Evolutionary conservation across 35 echinoderm and acorn worm species (phyloP).

Genomic region (Diadema setosum): DNA sequence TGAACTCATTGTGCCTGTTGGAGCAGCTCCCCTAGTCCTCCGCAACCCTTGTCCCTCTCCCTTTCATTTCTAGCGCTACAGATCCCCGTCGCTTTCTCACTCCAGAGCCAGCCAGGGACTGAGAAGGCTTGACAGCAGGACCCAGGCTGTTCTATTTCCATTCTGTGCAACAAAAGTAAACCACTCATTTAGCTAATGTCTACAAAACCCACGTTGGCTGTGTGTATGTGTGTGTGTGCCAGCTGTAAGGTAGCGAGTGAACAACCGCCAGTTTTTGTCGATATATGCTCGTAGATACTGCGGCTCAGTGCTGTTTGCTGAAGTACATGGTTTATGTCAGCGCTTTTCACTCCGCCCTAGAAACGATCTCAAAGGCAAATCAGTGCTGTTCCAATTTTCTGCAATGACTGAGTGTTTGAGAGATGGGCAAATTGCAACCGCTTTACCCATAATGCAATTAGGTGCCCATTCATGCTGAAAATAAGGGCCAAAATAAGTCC

Average conservation of each 20-base stretch:
- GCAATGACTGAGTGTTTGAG: neutral
- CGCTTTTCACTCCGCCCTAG: constrained; percentile 3
- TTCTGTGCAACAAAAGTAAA: constrained; percentile 7
- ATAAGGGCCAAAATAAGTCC: constrained; percentile 10
- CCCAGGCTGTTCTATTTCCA: neutral
- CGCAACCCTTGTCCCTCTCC: neutral
- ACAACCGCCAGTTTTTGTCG: neutral
- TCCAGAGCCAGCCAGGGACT: neutral
- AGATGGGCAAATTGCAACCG: constrained; percentile 22
- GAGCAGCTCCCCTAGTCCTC: neutral
- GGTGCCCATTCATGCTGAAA: constrained; percentile 20
- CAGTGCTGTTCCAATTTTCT: constrained; percentile 27
- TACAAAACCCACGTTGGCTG: neutral
- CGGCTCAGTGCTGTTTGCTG: neutral
- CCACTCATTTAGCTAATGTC: constrained; percentile 18
- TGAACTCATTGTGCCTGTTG: constrained; percentile 6
- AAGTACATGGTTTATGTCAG: neutral
- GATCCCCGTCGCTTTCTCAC: neutral
- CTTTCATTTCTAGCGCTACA: neutral
- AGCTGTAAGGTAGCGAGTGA: neutral
- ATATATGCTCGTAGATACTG: constrained; percentile 6
- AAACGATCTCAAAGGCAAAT: constrained; percentile 11
- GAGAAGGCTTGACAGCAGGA: neutral
- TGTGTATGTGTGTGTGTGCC: neutral
- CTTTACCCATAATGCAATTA: constrained; percentile 30